Evolutionary conservation across 30 jellyfish, hydroid and myxozoan species (phyloP), one percentile per base, ranked within the genome.

Genomic region (Aurelia aurita): DNA sequence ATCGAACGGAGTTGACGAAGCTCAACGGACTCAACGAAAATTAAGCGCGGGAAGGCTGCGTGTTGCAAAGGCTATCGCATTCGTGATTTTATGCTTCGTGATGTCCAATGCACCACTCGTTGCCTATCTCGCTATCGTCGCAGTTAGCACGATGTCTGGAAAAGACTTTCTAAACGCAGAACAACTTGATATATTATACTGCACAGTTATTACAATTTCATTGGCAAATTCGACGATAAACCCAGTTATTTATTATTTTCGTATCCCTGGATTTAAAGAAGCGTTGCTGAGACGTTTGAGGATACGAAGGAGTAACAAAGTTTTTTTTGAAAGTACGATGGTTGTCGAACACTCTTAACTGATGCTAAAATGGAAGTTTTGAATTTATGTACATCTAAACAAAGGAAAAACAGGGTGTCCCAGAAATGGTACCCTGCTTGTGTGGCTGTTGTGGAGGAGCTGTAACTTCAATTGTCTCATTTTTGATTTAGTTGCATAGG

Each of bases 231-330:
- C 98, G 18, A 53, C 71, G 25, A 80, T 92, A 71, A 92, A 92
- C 69, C 97, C 98, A 3, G 39, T 89, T 26, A 92, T 92, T 20
- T 92, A 92, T 35, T 92, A 86, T 70, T 73, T 61, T 49, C 89
- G 93, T 35, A 80, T 75, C 34, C 96, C 96, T 35, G 91, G 87
- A 2, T 77, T 92, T 65, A 64, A 60, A 44, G 43, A 58, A 34
- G 44, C 66, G 67, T 23, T 83, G 59, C 65, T 51, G 4, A 55
- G 81, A 70, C 74, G 32, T 49, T 43, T 83, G 46, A 20, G 85
- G 6, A 59, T 58, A 5, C 21, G 53, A 2, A 20, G 6, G 13
- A 43, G 71, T 19, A 72, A 21, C 53, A 31, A 63, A 27, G 85
- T 72, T 23, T 20, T 58, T 10, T 72, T 23, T 47, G 72, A 22